Evolutionary conservation across 2,888 invertebrate species (phyloP).

Genomic region (Aphodius sticticus): DNA sequence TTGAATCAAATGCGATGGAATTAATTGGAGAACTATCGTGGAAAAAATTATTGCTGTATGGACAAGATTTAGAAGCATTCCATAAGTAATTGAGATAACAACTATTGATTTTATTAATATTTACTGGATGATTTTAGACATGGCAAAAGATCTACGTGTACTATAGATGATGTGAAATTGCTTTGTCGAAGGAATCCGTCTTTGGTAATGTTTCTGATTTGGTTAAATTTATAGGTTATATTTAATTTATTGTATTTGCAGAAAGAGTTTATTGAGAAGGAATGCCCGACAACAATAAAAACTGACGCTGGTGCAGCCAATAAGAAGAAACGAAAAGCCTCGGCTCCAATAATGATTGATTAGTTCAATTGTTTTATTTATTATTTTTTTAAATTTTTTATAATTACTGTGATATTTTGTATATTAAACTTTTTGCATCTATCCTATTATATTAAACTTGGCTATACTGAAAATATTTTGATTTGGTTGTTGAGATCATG

Average conservation of each 20-base stretch:
- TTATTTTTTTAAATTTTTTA: too few species aligned
- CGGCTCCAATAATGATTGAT: conserved; percentile 23
- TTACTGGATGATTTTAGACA: conserved; percentile 61
- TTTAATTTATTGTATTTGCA: conserved; percentile 20
- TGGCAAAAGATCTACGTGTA: conserved; percentile 69
- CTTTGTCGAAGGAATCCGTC: conserved; percentile 68
- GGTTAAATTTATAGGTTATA: conserved; percentile 19
- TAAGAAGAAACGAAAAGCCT: conserved; percentile 37
- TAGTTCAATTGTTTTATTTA: background rate
- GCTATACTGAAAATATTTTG: too few species aligned
- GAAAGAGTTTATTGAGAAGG: conserved; percentile 41
- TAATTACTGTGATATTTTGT: conserved; percentile 10
- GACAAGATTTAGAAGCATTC: conserved; percentile 70
- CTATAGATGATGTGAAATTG: conserved; percentile 70
- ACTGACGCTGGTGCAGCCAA: conserved; percentile 16
- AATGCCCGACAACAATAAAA: conserved; percentile 26
- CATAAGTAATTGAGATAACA: conserved; percentile 63
- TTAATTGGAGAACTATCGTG: conserved; percentile 68
- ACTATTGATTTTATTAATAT: background rate
- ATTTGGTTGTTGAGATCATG: too few species aligned
- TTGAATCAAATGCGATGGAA: conserved; percentile 65
- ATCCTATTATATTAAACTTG: too few species aligned
- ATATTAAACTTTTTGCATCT: background rate
- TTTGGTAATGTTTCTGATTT: conserved; percentile 60
- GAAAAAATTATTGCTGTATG: conserved; percentile 66